A percentile compares a stretch with the other conserved stretches of the same genome.
Conservation (phyloP, 2,113 vertebrate genomes). For the Mystacornis crossleyi region DNA sequence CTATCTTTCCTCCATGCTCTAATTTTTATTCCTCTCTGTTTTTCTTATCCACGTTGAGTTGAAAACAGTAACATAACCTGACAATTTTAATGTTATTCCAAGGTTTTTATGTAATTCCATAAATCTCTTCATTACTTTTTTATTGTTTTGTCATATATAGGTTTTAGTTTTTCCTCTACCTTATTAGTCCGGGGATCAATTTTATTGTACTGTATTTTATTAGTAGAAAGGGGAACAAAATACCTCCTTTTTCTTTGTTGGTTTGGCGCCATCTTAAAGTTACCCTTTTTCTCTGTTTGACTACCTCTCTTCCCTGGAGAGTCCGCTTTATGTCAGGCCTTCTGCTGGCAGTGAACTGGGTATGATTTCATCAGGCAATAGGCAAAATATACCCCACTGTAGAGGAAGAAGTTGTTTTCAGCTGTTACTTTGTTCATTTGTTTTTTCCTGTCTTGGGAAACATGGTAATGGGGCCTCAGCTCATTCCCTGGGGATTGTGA, state of each 20-base stretch:
- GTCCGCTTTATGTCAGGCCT: constrained; percentile 6
- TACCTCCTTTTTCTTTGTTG: background rate
- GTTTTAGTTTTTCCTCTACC: constrained; percentile 24
- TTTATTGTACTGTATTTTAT: constrained; percentile 12
- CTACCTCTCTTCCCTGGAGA: background rate
- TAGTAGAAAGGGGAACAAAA: constrained; percentile 20
- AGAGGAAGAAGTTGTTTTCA: constrained; percentile 1
- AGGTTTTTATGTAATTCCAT: constrained; percentile 61
- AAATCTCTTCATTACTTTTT: constrained; percentile 72
- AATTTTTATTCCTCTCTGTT: constrained; percentile 57
- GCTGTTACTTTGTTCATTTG: background rate
- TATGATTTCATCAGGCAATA: background rate
- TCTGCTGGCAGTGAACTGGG: background rate
- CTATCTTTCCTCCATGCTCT: background rate
- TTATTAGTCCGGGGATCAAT: constrained; percentile 26
- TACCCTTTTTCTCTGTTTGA: background rate
- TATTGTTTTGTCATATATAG: constrained; percentile 46
- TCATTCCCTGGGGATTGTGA: background rate
- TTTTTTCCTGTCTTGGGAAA: background rate
- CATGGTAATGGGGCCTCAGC: too few species aligned
- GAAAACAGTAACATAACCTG: constrained; percentile 63
- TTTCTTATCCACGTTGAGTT: constrained; percentile 39
- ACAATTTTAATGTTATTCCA: constrained; percentile 55
- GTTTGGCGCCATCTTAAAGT: constrained; percentile 26
- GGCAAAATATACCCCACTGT: background rate